Conservation (phyloP, 2,797 vertebrate genomes). For the Echeneis naucrates region DNA sequence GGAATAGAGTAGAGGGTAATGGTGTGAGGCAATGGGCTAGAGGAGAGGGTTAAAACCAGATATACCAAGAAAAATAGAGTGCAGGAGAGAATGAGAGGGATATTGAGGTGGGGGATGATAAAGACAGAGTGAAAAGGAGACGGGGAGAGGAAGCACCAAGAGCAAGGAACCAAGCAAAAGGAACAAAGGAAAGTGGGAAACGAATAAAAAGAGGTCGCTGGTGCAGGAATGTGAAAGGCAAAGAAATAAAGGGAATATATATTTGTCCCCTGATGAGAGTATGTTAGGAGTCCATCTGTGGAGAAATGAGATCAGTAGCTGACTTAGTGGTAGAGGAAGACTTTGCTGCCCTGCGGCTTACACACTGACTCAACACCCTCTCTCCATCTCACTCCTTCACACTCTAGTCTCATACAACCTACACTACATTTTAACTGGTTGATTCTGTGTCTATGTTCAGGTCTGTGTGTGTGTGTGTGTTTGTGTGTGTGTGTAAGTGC, state of each 20-base stretch:
- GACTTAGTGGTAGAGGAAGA: constrained; percentile 77
- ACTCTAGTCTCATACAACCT: constrained; percentile 69
- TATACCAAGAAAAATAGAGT: constrained; percentile 44
- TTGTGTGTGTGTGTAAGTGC: constrained; percentile 6
- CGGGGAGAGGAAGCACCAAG: constrained; percentile 31
- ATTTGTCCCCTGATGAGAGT: constrained; percentile 76
- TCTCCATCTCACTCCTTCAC: constrained; percentile 42
- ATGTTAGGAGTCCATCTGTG: constrained; percentile 80
- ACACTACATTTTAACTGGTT: constrained; percentile 72
- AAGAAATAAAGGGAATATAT: constrained; percentile 68
- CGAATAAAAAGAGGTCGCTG: constrained; percentile 51
- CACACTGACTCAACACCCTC: constrained; percentile 70
- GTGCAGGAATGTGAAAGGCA: constrained; percentile 63
- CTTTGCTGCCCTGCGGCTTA: constrained; percentile 76
- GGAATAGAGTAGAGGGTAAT: constrained; percentile 59
- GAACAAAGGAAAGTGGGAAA: constrained; percentile 33
- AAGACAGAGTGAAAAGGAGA: constrained; percentile 57
- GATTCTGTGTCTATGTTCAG: constrained; percentile 31
- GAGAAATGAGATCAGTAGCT: constrained; percentile 81
- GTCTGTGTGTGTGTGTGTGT: constrained; percentile 18
- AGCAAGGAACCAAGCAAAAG: constrained; percentile 29
- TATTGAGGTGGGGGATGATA: constrained; percentile 61
- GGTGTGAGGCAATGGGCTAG: constrained; percentile 61
- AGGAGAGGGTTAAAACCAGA: constrained; percentile 65
- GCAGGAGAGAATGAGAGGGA: constrained; percentile 36